Base-by-base conservation (phyloP, 2,797 vertebrate genomes). In the Cuculus canorus region DNA sequence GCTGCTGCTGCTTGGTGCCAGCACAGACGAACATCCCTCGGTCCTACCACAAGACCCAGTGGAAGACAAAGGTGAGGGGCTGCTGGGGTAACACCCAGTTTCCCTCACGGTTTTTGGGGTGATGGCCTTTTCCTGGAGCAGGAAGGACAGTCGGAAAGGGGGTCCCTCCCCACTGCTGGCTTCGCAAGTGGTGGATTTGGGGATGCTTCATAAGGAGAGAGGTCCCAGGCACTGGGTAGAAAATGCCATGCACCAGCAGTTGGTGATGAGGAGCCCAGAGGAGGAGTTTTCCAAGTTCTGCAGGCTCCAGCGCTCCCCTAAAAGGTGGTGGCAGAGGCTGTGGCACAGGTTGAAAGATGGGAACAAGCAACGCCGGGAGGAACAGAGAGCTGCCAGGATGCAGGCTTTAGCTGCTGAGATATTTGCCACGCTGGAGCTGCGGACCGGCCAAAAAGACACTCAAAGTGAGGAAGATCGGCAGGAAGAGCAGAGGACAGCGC, bases 281-380 rank as follows among this genome's bases (percentile, higher is more conserved):
- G 33, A 60, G 47, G 33, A 60, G 17, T 21, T 21, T 23, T 12
- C 17, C 18, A 5, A 7, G 8, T 35, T 56, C 22, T 41, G 15
- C 25, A 1, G 0, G 30, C 4, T 5, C 23, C 41, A 4, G 16
- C 28, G 1, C 21, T 10, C 22, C 7, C 1, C 2, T 15, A 61
- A 47, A 33, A 14, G 27, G 18, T 8, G 8, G 24, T 2, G 13
- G 39, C 41, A 32, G 50, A 14, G 15, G 9, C 25, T 59, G n/a
- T 11, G 59, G 24, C 19, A 2, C 2, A 0, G 19, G 27, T 2
- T 14, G 43, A 64, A 77, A 25, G 13, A 6, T 4, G 23, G 57
- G 35, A 70, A 4, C 16, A 53, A 78, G 37, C 21, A 33, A 13
- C 7, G 1, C 12, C 10, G 2, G 24, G 28, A 71, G n/a, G 65